Evolutionary conservation across 2,888 invertebrate genomes (phyloP).

Genomic region (Metopia argyrocephala): DNA sequence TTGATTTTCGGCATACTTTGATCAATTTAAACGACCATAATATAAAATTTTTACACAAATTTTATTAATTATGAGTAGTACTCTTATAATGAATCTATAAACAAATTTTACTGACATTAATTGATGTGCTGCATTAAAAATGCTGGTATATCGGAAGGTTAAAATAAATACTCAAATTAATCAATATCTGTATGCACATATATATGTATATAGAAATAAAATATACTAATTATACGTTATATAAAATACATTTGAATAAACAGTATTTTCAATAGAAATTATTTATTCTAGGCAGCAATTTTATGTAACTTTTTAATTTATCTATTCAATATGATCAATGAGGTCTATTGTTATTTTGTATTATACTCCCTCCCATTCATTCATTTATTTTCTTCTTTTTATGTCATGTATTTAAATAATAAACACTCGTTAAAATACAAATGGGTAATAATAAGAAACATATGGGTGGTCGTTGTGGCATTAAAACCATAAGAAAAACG

Average conservation of each 20-base stretch:
- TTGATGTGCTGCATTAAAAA: not conserved
- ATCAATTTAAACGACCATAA: no score
- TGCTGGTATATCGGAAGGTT: not conserved
- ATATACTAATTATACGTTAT: not conserved
- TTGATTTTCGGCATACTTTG: no score
- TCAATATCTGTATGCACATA: not conserved
- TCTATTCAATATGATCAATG: constrained; percentile 46
- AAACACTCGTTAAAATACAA: constrained; percentile 15
- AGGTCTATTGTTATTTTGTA: constrained; percentile 31
- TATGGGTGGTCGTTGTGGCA: constrained; percentile 41
- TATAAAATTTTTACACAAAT: not conserved
- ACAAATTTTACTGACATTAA: constrained; percentile 22
- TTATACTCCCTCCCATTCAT: not conserved
- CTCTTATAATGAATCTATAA: not conserved
- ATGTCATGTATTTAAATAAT: constrained; percentile 16
- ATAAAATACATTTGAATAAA: not conserved
- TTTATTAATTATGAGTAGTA: no score
- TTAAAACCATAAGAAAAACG: constrained; percentile 5
- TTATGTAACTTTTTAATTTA: constrained; percentile 42
- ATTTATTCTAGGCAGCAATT: constrained; percentile 49
- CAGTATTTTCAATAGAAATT: constrained; percentile 12
- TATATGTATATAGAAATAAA: not conserved
- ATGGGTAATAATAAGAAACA: not conserved
- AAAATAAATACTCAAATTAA: not conserved
- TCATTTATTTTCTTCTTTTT: not conserved